Base-by-base conservation (phyloP, 2,888 invertebrate species). In the Drosophila limbata region DNA sequence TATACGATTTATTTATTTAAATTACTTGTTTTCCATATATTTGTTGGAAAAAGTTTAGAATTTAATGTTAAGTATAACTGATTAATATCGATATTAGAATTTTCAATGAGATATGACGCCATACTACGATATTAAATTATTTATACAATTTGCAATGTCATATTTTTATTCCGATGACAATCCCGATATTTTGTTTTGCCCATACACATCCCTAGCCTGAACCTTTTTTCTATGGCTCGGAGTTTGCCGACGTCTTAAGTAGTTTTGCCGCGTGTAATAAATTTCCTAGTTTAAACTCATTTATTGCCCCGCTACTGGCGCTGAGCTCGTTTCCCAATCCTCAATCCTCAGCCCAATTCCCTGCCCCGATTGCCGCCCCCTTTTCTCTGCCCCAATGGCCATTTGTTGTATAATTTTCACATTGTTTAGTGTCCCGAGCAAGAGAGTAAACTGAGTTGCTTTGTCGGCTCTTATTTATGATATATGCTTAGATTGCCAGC, bases 241-340 rank as follows among this genome's bases (percentile, higher is more conserved):
- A 15, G 33, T 57, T 35, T 64, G 55, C 55, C 57, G 59, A 65
- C 69, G 80, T 55, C 83, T 84, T 84, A 88, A 84, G 89, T 88
- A 89, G 88, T 84, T 89, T 78, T 73, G 79, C 87, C 77, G 88
- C 82, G 84, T 84, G 72, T 87, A 86, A 87, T 89, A 85, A 87
- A 89, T 85, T 87, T 88, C 79, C 79, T 84, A 85, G 84, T 85
- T 85, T 85, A 85, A 85, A 85, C 88, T 88, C 85, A 85, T 85
- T 85, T 85, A 85, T 85, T 87, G 83, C 74, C 77, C 79, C 69
- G 61, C 67, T 74, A 68, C 81, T 72, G 62, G 19, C 61, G 60
- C 59, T 65, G 65, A 63, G 64, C 70, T 55, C 52, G 28, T 31
- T 42, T 25, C 17, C 15, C 50, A 19, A 19, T 6, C 11, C 11